Conservation (phyloP, 2,888 invertebrate species). For the Melipona bicolor region DNA sequence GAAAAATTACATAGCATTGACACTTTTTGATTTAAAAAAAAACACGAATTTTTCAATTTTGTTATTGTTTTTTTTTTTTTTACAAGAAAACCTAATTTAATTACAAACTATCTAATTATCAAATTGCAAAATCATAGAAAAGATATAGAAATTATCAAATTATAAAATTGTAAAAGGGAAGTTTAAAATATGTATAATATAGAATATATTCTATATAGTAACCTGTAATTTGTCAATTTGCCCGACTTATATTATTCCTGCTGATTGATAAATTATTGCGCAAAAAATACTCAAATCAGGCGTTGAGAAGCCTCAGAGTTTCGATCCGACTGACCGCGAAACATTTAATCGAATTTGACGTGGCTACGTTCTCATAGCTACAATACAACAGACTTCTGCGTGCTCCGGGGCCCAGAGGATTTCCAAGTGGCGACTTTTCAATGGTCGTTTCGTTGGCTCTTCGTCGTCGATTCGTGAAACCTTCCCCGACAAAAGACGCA, state of each 20-base stretch:
- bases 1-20: too few species aligned
- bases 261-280: neutral
- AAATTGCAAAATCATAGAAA: too few species aligned
- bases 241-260: too few species aligned
- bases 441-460: slow-evolving; percentile 25
- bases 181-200: too few species aligned
- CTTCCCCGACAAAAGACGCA: slow-evolving; percentile 66
- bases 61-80: too few species aligned
- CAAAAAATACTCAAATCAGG: neutral
- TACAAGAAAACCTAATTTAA: too few species aligned
- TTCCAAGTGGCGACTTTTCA: slow-evolving; percentile 27
- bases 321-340: slow-evolving; percentile 7
- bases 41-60: too few species aligned
- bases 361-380: slow-evolving; percentile 44
- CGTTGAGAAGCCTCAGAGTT: neutral
- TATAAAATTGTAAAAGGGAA: too few species aligned
- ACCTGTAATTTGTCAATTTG: neutral
- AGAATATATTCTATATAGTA: too few species aligned
- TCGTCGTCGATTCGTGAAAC: slow-evolving; percentile 12
- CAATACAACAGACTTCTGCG: neutral
- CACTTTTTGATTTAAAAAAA: too few species aligned
- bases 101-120: too few species aligned
- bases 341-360: slow-evolving; percentile 44
- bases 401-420: neutral
- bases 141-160: too few species aligned